Evolutionary conservation across 2,113 vertebrate genomes (phyloP), one percentile per base, ranked within the genome.

Genomic region (Megaceryle torquata): DNA sequence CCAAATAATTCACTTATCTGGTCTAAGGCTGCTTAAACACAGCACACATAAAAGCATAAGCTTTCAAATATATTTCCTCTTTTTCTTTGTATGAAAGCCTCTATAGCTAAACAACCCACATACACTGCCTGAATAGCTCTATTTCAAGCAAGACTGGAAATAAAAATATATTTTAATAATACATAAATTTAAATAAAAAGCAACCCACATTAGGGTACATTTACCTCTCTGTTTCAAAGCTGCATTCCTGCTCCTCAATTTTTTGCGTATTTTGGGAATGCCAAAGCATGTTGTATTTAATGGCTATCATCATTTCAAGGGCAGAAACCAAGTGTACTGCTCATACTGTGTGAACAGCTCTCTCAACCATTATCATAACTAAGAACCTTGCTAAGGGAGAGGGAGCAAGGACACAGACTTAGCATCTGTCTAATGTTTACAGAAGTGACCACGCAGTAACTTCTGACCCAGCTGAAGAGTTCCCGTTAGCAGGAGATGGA

Each of bases 131-230:
- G 46, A 88, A 91, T 24, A 86, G 14, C 29, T 93, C 72, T 86
- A 94, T 67, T 95, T 95, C 91, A 88, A 84, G 60, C 5, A 90
- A 51, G 60, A 88, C 20, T 31, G 35, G 48, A 91, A 96, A 60
- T 56, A 93, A 88, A 82, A 89, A 68, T 35, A 92, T 60, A 50
- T 22, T 20, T 86, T 1, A 12, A 60, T 87, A 75, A 44, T 39
- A 59, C 12, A 91, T 53, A 41, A 11, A 88, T 82, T 78, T 51
- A 64, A 84, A 84, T 68, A 63, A 93, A 91, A 93, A 74, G 4
- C 63, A 82, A 68, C 12, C 13, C 37, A 82, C 3, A 87, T 59
- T 20, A 75, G 18, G 4, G n/a, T 74, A 75, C 46, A 68, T 6
- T 68, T 51, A 43, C 17, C 77, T 91, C 33, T 89, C 41, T 29